Percentiles rank a stretch among this genome's conserved stretches.
These are phyloP conservation scores for Chiropotes sagulatus DNA, from an alignment of 2,797 vertebrate species.

Conservation along the genomic window DNA sequence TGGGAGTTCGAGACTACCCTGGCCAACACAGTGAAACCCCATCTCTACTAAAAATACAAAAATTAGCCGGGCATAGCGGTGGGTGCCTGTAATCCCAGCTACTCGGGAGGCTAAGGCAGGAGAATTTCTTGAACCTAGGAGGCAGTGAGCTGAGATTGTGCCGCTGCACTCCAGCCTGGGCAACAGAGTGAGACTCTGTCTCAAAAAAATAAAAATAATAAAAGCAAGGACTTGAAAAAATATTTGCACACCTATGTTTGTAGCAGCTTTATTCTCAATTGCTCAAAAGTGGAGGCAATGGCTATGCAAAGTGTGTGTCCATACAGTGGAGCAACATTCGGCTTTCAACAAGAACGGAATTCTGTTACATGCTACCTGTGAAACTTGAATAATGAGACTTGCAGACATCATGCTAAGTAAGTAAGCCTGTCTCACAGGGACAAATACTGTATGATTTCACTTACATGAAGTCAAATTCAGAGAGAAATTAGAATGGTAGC, in stretches of 20 bases:
- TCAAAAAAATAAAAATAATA: background rate
- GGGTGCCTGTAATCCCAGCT: background rate
- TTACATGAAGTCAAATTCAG: rapidly evolving
- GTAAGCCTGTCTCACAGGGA: background rate
- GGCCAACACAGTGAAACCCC: background rate
- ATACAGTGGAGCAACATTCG: background rate
- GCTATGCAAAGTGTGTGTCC: background rate
- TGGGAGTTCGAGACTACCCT: background rate
- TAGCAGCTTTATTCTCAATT: rapidly evolving
- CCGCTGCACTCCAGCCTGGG: background rate
- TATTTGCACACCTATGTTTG: rapidly evolving
- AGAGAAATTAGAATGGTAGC: background rate
- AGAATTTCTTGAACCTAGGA: background rate
- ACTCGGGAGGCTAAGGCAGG: background rate
- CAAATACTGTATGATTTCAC: rapidly evolving
- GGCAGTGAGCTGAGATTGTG: background rate
- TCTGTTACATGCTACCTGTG: rapidly evolving
- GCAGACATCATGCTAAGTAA: background rate
- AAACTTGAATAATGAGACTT: background rate
- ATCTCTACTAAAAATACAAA: background rate
- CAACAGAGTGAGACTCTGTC: background rate
- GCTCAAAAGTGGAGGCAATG: background rate
- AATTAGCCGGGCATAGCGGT: background rate
- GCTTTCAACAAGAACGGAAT: background rate
- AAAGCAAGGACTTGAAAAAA: no score